Percentiles rank a stretch among this genome's conserved stretches.
phyloP scores from a whole-genome alignment of 2,113 vertebrate species.

The Cettia cetti region DNA sequence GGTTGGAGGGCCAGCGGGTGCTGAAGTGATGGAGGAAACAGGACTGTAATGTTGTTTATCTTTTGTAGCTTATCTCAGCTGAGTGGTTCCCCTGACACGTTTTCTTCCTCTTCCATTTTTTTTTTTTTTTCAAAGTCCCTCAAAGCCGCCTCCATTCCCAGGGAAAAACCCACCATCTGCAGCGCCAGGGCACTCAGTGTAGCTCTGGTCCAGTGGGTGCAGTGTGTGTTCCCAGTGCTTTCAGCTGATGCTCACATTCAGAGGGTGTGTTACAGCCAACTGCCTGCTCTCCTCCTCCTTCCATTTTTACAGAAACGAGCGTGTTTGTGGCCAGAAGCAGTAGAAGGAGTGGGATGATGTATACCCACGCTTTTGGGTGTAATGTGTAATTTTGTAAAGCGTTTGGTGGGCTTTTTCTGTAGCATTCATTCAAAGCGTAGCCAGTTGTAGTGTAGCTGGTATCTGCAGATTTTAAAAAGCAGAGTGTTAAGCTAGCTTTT shows the following conservation, averaged over 20 bases:
- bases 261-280: not conserved
- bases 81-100: not conserved
- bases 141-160: not conserved
- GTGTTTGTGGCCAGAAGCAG: not conserved
- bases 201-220: not conserved
- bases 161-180: not conserved
- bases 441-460: not conserved
- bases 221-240: not conserved
- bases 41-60: not conserved
- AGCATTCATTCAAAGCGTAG: constrained; percentile 1
- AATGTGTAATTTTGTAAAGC: not conserved
- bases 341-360: not conserved
- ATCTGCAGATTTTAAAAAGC: not conserved
- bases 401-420: not conserved
- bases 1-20: not conserved
- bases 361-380: not conserved
- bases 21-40: not conserved
- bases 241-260: not conserved
- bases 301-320: not conserved
- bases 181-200: rapidly evolving
- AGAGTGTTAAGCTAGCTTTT: constrained; percentile 10
- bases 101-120: not conserved
- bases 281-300: not conserved
- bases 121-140: not conserved
- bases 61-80: not conserved